phyloP scores from a whole-genome alignment of 2,113 vertebrate genomes.

The Dipodomys stephensi region DNA sequence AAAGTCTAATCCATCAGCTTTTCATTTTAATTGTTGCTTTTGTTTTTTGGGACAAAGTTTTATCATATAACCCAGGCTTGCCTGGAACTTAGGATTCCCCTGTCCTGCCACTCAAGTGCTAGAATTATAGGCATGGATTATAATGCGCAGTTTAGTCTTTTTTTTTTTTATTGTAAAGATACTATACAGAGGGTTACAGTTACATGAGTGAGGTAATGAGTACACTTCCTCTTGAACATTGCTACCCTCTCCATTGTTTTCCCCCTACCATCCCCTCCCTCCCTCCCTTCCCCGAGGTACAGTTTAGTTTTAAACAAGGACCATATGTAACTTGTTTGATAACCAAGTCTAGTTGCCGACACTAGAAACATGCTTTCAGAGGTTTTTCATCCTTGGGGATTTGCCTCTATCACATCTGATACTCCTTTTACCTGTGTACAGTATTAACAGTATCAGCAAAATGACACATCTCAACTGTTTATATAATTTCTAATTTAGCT shows the following conservation, averaged over 20 bases:
- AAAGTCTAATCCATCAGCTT: neutral
- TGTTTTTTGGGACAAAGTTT: neutral
- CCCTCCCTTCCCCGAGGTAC: no score
- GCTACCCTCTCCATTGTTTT: no score
- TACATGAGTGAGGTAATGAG: no score
- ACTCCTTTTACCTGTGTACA: neutral
- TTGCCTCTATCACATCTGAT: neutral
- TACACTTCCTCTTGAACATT: no score
- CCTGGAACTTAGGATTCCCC: neutral
- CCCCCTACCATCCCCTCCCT: no score
- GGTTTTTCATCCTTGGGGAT: neutral
- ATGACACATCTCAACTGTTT: neutral
- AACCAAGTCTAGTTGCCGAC: neutral
- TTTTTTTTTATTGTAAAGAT: no score
- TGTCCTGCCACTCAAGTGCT: neutral
- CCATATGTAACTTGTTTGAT: neutral
- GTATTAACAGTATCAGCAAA: neutral
- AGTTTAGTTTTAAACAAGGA: constrained; percentile 21
- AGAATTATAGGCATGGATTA: no score
- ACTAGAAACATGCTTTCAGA: neutral
- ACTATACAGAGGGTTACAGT: no score
- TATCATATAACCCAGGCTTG: neutral
- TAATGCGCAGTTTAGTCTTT: neutral
- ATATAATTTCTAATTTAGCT: neutral
- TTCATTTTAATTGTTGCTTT: neutral